phyloP scores from a whole-genome alignment of 2,113 vertebrate genomes.

The Lagopus muta region DNA sequence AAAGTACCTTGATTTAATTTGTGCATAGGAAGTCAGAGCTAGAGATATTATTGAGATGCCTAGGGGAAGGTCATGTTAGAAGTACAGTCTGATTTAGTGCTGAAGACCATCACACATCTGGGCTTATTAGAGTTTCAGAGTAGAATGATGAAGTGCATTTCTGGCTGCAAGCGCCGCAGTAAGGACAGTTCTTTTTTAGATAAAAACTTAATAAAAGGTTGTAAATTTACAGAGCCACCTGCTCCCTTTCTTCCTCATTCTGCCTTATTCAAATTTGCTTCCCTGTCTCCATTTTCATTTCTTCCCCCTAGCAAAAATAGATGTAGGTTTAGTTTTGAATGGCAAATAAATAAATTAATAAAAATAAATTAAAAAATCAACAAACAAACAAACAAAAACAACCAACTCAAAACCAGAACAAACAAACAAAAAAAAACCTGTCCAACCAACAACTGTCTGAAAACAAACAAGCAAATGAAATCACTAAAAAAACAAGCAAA shows the following conservation, averaged over 20 bases:
- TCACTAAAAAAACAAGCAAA: neutral
- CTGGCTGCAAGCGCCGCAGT: slow-evolving; percentile 32
- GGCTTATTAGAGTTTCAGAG: slow-evolving; percentile 25
- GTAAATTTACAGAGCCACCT: neutral
- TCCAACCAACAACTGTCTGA: neutral
- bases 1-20: neutral
- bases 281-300: neutral
- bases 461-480: neutral
- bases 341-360: neutral
- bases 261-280: neutral
- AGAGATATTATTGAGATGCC: neutral
- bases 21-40: neutral
- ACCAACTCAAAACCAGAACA: neutral
- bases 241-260: neutral
- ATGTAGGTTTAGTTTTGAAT: neutral
- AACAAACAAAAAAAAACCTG: neutral
- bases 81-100: slow-evolving; percentile 38
- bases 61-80: slow-evolving; percentile 52
- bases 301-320: neutral
- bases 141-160: slow-evolving; percentile 33
- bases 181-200: neutral
- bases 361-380: neutral
- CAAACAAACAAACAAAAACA: neutral
- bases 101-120: slow-evolving; percentile 47
- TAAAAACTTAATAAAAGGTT: slow-evolving; percentile 48